Evolutionary conservation across 1,140 invertebrate species (phyloP).

Genomic region (Bombus haemorrhoidalis): DNA sequence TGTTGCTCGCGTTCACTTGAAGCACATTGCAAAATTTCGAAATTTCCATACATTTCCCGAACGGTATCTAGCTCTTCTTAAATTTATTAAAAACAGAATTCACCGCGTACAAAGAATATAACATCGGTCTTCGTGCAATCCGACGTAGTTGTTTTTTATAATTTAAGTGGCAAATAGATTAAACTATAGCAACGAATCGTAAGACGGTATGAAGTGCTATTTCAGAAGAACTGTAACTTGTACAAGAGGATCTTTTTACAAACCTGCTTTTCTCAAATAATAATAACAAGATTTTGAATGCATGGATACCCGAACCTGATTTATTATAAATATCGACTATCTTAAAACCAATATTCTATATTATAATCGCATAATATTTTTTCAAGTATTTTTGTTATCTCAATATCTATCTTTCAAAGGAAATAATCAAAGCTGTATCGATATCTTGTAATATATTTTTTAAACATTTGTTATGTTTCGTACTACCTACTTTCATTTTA

Average conservation of each 20-base stretch:
- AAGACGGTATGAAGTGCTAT: neutral
- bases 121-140: fast-evolving
- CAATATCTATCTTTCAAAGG: neutral
- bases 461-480: neutral
- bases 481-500: neutral
- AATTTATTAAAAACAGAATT: neutral
- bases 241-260: neutral
- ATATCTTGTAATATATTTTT: neutral
- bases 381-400: neutral
- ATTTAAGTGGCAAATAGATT: neutral
- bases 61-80: neutral
- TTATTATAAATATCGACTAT: neutral
- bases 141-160: neutral
- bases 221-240: neutral
- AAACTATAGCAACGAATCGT: neutral
- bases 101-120: neutral
- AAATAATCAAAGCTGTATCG: neutral
- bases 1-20: slow-evolving; percentile 11
- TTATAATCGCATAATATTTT: neutral
- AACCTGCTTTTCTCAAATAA: neutral
- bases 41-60: neutral
- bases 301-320: neutral
- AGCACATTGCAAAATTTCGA: neutral
- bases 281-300: neutral
- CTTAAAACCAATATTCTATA: neutral